A percentile compares a stretch with the other conserved stretches of the same genome.
These are phyloP conservation scores for Diorhabda carinulata DNA, from an alignment of 1,140 invertebrate species.

Conservation along the genomic window DNA sequence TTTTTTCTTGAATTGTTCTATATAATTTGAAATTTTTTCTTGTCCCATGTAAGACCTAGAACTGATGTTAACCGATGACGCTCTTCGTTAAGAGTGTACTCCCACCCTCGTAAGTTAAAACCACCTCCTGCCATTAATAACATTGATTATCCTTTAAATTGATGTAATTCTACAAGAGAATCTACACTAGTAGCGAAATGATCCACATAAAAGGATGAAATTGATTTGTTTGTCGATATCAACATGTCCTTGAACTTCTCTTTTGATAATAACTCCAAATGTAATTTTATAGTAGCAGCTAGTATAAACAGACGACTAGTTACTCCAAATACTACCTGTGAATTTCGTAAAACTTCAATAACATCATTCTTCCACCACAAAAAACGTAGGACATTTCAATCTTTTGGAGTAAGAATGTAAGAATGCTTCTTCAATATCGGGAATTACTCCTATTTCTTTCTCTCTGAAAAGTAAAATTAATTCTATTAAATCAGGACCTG, in stretches of 20 bases:
- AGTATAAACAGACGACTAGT: conserved; percentile 39
- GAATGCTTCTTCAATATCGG: conserved; percentile 46
- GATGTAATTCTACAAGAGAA: no score
- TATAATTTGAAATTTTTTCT: background rate
- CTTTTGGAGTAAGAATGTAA: conserved; percentile 33
- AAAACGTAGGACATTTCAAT: conserved; percentile 44
- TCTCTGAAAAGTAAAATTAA: conserved; percentile 45
- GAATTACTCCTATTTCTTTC: conserved; percentile 40
- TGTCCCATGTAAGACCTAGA: conserved; percentile 19
- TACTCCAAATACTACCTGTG: conserved; percentile 39
- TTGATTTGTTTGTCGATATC: conserved; percentile 3
- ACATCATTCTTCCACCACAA: conserved; percentile 37
- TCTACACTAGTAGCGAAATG: conserved; percentile 20
- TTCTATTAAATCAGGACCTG: conserved; percentile 42
- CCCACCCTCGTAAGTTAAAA: conserved; percentile 17
- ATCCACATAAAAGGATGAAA: conserved; percentile 32
- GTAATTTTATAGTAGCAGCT: no score
- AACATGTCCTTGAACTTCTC: no score
- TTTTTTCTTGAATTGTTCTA: conserved; percentile 8
- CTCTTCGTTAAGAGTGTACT: conserved; percentile 4
- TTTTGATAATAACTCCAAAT: no score
- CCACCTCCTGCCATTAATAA: no score
- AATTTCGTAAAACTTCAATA: conserved; percentile 33
- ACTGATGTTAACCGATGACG: background rate
- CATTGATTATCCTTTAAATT: no score